Conservation (phyloP, 2,113 vertebrate genomes). For the Marcusenius ussheri region DNA sequence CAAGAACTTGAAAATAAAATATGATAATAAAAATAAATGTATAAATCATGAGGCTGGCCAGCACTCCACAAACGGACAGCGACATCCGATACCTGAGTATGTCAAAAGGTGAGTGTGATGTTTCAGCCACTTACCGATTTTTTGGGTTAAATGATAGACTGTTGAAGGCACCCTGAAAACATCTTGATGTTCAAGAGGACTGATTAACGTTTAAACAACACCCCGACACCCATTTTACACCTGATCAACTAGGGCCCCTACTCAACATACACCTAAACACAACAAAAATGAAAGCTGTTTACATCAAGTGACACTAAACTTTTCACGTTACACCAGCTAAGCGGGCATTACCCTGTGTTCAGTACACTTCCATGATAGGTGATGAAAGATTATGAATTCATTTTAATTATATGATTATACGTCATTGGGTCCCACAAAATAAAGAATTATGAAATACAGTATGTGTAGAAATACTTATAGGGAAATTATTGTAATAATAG, state of each 20-base stretch:
- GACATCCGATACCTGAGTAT: not conserved
- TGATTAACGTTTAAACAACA: not conserved
- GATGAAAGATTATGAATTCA: not conserved
- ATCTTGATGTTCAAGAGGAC: not conserved
- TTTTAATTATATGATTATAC: not conserved
- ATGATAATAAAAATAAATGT: not conserved
- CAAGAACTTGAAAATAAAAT: not conserved
- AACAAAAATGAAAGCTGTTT: not conserved
- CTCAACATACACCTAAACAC: not conserved
- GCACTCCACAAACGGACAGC: not conserved
- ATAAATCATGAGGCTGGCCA: not conserved
- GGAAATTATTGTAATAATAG: not conserved
- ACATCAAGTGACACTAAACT: not conserved
- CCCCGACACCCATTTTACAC: not conserved
- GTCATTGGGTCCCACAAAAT: not conserved
- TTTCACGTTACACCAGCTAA: not conserved
- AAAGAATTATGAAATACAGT: not conserved
- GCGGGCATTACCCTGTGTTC: not conserved
- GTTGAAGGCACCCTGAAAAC: not conserved
- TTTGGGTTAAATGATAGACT: not conserved
- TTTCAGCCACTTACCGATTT: not conserved
- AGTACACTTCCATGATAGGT: not conserved
- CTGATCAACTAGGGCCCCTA: not conserved
- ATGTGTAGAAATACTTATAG: not conserved
- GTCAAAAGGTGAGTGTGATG: not conserved